phyloP scores from a whole-genome alignment of 2,888 invertebrate genomes.

The Loripinus fragilis region DNA sequence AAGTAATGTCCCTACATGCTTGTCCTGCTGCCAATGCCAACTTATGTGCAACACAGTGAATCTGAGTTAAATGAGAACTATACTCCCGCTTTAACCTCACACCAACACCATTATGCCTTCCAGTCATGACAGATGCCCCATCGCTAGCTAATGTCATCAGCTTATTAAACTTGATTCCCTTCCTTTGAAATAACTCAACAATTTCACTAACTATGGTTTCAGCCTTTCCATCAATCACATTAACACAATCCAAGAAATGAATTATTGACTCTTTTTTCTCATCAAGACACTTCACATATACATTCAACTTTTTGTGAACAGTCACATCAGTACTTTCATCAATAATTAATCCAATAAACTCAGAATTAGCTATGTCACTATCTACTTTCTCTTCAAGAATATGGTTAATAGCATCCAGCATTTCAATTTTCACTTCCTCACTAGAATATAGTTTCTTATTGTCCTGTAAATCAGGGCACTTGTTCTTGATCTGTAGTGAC shows the following conservation, averaged over 20 bases:
- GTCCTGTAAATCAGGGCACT: conserved; percentile 33
- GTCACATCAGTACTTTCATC: conserved; percentile 46
- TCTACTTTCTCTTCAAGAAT: conserved; percentile 15
- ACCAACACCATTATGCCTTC: conserved; percentile 36
- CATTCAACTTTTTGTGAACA: conserved; percentile 44
- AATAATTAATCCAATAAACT: conserved; percentile 40
- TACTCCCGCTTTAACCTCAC: conserved; percentile 5
- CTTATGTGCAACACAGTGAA: conserved; percentile 49
- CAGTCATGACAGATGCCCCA: conserved; percentile 48
- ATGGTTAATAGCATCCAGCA: conserved; percentile 34
- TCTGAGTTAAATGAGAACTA: conserved; percentile 30
- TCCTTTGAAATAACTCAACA: neutral
- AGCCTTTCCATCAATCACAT: conserved; percentile 34
- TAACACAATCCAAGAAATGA: conserved; percentile 42
- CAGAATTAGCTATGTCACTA: conserved; percentile 24
- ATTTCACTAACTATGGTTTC: conserved; percentile 35
- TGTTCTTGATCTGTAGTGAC: conserved; percentile 25
- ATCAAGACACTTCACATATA: conserved; percentile 37
- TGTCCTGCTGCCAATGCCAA: conserved; percentile 46
- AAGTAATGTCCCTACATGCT: conserved; percentile 31
- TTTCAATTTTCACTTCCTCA: conserved; percentile 29
- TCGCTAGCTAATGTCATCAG: conserved; percentile 30
- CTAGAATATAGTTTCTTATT: conserved; percentile 28
- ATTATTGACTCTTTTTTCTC: conserved; percentile 13
- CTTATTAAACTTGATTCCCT: neutral